Conservation (phyloP, 2,113 vertebrate species). For the Phasianus colchicus region DNA sequence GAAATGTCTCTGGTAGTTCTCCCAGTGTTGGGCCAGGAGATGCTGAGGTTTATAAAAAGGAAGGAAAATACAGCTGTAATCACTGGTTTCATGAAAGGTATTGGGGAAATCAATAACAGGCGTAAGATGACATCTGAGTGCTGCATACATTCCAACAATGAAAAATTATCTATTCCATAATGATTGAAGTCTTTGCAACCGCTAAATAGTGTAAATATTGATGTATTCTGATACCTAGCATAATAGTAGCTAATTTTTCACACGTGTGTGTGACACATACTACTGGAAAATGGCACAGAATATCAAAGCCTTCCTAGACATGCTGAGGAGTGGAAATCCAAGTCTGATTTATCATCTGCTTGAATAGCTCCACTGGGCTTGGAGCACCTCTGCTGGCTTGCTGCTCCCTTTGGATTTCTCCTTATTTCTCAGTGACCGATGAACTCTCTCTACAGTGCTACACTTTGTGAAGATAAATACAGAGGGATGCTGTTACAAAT, state of each 20-base stretch:
- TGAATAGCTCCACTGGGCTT: neutral
- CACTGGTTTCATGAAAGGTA: neutral
- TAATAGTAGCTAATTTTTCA: neutral
- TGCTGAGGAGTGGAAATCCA: neutral
- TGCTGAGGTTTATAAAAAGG: neutral
- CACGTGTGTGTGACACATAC: fast-evolving
- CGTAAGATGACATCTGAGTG: neutral
- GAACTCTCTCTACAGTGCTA: neutral
- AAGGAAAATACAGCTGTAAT: neutral
- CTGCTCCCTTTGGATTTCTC: neutral
- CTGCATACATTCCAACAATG: neutral
- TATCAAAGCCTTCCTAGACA: neutral
- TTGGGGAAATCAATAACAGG: neutral
- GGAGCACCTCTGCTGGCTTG: neutral
- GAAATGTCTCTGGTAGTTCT: neutral
- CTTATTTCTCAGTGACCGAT: neutral
- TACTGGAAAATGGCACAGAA: neutral
- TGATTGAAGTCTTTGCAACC: neutral
- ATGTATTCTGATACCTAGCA: neutral
- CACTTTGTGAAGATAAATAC: neutral
- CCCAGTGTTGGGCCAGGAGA: neutral
- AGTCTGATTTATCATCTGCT: neutral
- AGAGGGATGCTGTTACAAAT: neutral
- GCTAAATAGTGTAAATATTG: neutral
- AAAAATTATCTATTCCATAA: neutral